These are phyloP conservation scores for Parus major DNA, from an alignment of 2,113 vertebrate genomes.

Conservation along the genomic window DNA sequence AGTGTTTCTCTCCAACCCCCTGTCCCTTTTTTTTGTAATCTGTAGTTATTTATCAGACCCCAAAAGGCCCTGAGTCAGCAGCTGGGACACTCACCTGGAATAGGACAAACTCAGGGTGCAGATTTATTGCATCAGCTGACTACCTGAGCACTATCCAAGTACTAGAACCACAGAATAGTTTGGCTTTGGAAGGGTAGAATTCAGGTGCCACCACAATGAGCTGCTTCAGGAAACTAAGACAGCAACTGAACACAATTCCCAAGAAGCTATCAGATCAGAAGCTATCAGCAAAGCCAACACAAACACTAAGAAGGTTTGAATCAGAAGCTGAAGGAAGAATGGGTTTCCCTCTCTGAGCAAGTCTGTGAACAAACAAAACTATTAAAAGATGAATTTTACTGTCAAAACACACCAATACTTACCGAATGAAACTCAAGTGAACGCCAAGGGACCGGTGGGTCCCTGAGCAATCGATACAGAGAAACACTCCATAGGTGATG, in stretches of 20 bases:
- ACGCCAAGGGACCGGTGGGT: slow-evolving; percentile 93
- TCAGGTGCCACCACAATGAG: background rate
- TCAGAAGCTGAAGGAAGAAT: background rate
- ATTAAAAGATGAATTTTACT: background rate
- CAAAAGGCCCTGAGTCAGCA: background rate
- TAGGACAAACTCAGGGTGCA: background rate
- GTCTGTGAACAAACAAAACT: background rate
- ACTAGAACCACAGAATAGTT: background rate
- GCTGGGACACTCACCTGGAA: background rate
- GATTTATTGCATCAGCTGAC: background rate
- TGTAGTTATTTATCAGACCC: background rate
- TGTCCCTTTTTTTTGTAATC: background rate
- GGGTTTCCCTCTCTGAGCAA: background rate
- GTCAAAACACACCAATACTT: background rate
- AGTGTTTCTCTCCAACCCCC: background rate
- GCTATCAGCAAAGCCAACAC: background rate
- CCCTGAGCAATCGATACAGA: slow-evolving; percentile 96
- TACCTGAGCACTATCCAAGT: background rate
- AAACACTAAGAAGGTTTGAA: background rate
- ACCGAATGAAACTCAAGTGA: slow-evolving; percentile 94
- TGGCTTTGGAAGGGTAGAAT: background rate
- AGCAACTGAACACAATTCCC: background rate
- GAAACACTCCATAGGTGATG: slow-evolving; percentile 93
- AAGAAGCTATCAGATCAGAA: background rate
- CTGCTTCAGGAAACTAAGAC: background rate